Conservation (phyloP, 2,113 vertebrate genomes). For the Uria aalge region DNA sequence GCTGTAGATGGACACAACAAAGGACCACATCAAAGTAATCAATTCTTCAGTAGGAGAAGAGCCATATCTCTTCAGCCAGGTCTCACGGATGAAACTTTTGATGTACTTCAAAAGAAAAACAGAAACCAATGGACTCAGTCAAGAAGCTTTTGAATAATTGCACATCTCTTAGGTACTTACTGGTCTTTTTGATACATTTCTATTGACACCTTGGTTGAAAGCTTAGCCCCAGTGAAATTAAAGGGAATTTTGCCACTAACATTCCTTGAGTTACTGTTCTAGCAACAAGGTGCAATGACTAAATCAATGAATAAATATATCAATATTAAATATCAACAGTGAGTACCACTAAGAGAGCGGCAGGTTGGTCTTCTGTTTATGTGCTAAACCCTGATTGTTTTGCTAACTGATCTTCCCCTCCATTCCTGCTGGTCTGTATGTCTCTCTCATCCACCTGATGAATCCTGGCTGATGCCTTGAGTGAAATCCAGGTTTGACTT, state of each 20-base stretch:
- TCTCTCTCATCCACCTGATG: not conserved
- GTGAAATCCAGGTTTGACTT: not conserved
- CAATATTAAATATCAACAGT: not conserved
- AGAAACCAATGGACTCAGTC: not conserved
- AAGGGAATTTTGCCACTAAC: not conserved
- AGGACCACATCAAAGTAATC: conserved; percentile 76
- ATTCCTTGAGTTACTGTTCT: not conserved
- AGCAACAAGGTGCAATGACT: not conserved
- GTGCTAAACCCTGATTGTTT: not conserved
- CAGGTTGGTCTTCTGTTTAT: not conserved
- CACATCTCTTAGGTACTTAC: not conserved
- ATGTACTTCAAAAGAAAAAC: conserved; percentile 65
- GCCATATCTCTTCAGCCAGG: conserved; percentile 70
- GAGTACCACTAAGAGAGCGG: not conserved
- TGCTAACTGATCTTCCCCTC: not conserved
- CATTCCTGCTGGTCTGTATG: accelerated
- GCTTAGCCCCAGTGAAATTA: not conserved
- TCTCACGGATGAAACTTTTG: conserved; percentile 73
- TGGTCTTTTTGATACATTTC: not conserved
- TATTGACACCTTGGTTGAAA: not conserved
- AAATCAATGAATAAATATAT: not conserved
- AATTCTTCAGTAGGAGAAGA: conserved; percentile 49
- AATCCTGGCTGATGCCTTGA: not conserved
- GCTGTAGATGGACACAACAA: conserved; percentile 74
- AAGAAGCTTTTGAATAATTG: not conserved